Conservation (phyloP, 2,113 vertebrate species). For the Alosa alosa region DNA sequence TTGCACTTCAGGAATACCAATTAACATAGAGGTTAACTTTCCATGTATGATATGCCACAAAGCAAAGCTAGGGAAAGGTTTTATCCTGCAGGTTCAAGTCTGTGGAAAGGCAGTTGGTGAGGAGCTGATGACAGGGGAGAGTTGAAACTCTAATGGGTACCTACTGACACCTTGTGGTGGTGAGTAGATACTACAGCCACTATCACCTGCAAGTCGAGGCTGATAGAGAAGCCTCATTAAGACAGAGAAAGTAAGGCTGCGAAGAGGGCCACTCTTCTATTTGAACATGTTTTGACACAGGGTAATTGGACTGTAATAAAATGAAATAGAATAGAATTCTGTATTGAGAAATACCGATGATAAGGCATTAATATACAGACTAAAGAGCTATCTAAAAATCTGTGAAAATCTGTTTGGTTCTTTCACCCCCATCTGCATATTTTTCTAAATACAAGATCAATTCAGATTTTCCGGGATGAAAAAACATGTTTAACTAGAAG, state of each 20-base stretch:
- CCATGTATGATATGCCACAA: neutral
- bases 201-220: neutral
- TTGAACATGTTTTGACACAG: neutral
- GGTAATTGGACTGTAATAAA: neutral
- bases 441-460: neutral
- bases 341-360: neutral
- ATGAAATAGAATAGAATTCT: neutral
- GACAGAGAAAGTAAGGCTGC: neutral
- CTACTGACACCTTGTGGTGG: constrained; percentile 18
- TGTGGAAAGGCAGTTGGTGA: neutral
- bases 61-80: neutral
- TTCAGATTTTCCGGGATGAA: neutral
- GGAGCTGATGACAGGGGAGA: neutral
- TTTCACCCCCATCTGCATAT: neutral
- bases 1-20: neutral
- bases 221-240: neutral
- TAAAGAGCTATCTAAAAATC: neutral
- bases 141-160: neutral
- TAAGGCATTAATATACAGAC: neutral
- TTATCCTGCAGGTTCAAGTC: neutral
- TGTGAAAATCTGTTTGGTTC: neutral
- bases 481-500: too few relatives aligned
- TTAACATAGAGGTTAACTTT: too few relatives aligned
- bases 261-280: neutral
- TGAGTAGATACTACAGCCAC: neutral